Base-by-base conservation (phyloP, 2,113 vertebrate species). In the Oriolus oriolus region DNA sequence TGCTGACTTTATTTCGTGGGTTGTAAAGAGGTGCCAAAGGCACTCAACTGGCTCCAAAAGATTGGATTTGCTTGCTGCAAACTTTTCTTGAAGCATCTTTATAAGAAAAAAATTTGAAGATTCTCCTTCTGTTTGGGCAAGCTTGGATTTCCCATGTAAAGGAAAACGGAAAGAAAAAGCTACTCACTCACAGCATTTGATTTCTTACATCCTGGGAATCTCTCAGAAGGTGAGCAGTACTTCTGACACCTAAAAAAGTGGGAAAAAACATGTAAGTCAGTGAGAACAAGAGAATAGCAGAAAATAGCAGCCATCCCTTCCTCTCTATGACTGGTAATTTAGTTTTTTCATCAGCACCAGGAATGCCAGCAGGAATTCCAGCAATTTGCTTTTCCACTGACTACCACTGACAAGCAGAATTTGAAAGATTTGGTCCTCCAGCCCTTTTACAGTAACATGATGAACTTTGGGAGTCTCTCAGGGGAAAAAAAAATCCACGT, bases 1-100 rank as follows among this genome's bases (percentile, higher is more conserved):
- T 47, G 22, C 69, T 75, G 83, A 90, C 92, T 94, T 89, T 89
- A 94, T 95, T 94, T 92, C 82, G 86, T 87, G 95, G 69, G 30
- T 61, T 90, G 57, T 21, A 70, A 71, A 68, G 77, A 89, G 57
- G 65, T 84, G 88, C 86, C 75, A 94, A 93, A 96, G 79, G 69
- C 87, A 80, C 50, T 60, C 70, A 87, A 41, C 66, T 61, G 6
- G 24, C 66, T 96, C 87, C 33, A 84, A 63, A 90, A 60, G 42
- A 89, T 26, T 84, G 23, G 44, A 57, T 92, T 78, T 84, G 24
- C 68, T 66, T 84, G 52, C 28, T 96, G 31, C 75, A 95, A 94
- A 94, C 68, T 77, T 69, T 89, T 86, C 64, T 64, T 90, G 26
- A 90, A 88, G 33, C 54, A 33, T 77, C 28, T 85, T 65, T 41